These are phyloP conservation scores for Epiperipatus broadwayi DNA, from an alignment of 2,888 invertebrate genomes.

Conservation along the genomic window DNA sequence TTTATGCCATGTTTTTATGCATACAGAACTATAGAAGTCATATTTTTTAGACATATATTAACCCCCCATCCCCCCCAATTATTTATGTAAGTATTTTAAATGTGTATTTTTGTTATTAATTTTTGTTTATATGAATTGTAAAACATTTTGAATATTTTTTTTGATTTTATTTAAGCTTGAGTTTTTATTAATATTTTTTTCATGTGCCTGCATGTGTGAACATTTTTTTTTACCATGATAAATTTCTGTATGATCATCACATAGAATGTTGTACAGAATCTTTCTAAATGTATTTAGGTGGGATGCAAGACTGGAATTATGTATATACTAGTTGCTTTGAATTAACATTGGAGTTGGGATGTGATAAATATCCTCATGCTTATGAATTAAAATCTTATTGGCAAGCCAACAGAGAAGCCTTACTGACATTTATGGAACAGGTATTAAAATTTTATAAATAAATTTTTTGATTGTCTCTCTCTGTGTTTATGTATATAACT, in stretches of 20 bases:
- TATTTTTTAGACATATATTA: too few species aligned
- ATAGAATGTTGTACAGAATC: constrained; percentile 6
- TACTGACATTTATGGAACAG: constrained; percentile 68
- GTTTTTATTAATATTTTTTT: constrained; percentile 10
- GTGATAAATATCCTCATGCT: constrained; percentile 67
- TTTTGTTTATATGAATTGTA: constrained; percentile 7
- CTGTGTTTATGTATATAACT: neutral
- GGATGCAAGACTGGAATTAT: constrained; percentile 99
- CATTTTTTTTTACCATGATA: neutral
- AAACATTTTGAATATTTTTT: neutral
- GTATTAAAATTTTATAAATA: too few species aligned
- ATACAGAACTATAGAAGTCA: too few species aligned
- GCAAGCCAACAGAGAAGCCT: constrained; percentile 66
- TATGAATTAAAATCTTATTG: constrained; percentile 55
- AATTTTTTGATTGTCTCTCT: too few species aligned
- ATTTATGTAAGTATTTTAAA: too few species aligned
- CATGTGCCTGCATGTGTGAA: too few species aligned
- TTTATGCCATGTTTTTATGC: too few species aligned
- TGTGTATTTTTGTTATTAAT: neutral
- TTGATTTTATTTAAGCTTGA: neutral
- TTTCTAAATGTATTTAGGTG: constrained; percentile 42
- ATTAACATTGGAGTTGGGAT: constrained; percentile 81
- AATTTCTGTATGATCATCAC: too few species aligned
- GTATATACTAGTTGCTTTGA: constrained; percentile 76
- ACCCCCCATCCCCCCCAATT: too few species aligned